Evolutionary conservation across 2,888 invertebrate genomes (phyloP), one percentile per base, ranked within the genome.

Genomic region (Cybosia mesomella): DNA sequence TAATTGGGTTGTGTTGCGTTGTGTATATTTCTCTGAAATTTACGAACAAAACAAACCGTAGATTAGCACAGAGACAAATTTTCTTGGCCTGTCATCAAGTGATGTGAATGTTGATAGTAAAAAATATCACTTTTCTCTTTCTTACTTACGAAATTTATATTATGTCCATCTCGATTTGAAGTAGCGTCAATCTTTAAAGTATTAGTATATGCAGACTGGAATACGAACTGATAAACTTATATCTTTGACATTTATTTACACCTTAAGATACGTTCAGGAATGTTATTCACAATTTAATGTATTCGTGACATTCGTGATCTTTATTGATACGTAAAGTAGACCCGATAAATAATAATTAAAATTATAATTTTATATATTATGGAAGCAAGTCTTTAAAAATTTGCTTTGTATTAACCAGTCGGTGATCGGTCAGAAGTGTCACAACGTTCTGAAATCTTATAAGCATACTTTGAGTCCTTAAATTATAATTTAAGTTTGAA

Each of bases 181-280:
- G 22, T 18, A n/a, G 9, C 8, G 1, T 55, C 11, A 9, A 63
- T 36, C 55, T 36, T 63, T 1, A 2, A 63, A 54, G 8, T 36
- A 49, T 49, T 49, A 11, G 9, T 10, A 15, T 18, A 4, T 5
- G 2, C 18, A 8, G n/a, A 11, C 28, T 49, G 54, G 54, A 63
- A 54, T 54, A 18, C 0, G 1, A 21, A 32, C n/a, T 49, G 28
- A 61, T 28, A 61, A 43, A 2, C 53, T 54, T 21, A 43, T 43
- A 36, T n/a, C 18, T 9, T 9, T 49, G 49, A 49, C 49, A 22
- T 54, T n/a, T 61, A 61, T 61, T 63, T 32, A 53, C 53, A 54
- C 11, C 7, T 22, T 7, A 8, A 10, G 8, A 9, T 63, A 54
- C 63, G 63, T 63, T 63, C 22, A 63, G 63, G 49, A 66, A 59